These are phyloP conservation scores for Ptilonorhynchus violaceus DNA, from an alignment of 2,113 vertebrate species.

Conservation along the genomic window DNA sequence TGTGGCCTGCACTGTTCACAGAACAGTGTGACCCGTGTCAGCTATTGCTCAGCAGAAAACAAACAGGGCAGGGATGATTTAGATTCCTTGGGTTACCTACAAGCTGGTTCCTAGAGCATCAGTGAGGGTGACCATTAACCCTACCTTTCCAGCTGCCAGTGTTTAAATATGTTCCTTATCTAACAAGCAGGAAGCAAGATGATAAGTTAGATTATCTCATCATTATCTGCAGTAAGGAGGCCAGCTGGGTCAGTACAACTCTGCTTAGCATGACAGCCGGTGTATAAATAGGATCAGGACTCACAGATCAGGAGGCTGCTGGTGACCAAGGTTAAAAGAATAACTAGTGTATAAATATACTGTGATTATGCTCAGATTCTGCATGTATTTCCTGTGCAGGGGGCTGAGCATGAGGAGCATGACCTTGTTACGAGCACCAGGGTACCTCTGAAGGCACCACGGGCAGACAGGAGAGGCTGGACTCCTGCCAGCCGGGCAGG, in stretches of 20 bases:
- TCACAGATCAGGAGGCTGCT: not conserved
- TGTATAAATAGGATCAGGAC: not conserved
- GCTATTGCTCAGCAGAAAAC: conserved; percentile 2
- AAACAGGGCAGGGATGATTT: not conserved
- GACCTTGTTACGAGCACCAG: not conserved
- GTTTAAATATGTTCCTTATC: not conserved
- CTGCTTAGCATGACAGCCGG: not conserved
- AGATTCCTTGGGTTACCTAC: not conserved
- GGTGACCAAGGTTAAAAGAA: not conserved
- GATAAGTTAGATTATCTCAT: conserved; percentile 17
- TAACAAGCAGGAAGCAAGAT: not conserved
- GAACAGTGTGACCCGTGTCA: accelerated
- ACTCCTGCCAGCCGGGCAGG: not conserved
- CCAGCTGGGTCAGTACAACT: not conserved
- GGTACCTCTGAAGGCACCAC: not conserved
- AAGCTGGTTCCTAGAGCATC: not conserved
- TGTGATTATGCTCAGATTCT: not conserved
- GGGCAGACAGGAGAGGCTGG: not conserved
- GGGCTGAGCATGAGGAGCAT: accelerated
- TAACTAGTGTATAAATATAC: not conserved
- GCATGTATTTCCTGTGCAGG: not conserved
- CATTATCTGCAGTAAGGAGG: not conserved
- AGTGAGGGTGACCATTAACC: not conserved
- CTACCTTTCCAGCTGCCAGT: not conserved
- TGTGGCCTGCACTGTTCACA: not conserved